Conservation (phyloP, 2,797 vertebrate genomes). For the Syndactyla subalaris region DNA sequence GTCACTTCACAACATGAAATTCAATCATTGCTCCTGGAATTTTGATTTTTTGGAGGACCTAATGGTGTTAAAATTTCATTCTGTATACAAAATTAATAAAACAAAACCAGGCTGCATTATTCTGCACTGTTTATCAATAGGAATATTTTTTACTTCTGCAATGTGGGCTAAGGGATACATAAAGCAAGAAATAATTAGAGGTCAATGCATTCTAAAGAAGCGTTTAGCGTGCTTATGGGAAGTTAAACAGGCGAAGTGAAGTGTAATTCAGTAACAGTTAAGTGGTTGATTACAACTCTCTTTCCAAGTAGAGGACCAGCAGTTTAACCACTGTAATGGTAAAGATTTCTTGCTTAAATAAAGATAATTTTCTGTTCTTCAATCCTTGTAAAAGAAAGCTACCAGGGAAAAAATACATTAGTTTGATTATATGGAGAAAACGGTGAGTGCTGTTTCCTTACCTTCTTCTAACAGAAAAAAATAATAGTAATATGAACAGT, state of each 20-base stretch:
- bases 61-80: not conserved
- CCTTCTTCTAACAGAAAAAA: not conserved
- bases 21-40: not conserved
- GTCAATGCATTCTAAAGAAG: conserved; percentile 56
- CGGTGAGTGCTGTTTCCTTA: not conserved
- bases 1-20: not conserved
- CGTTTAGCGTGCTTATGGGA: conserved; percentile 56
- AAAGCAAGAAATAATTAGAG: conserved; percentile 60
- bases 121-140: not conserved
- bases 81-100: not conserved
- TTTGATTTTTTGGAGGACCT: not conserved
- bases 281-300: conserved; percentile 42
- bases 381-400: not conserved
- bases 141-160: conserved; percentile 1
- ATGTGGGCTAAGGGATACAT: conserved; percentile 60
- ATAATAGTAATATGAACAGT: not conserved
- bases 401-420: not conserved
- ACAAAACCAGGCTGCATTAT: not conserved
- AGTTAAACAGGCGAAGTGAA: conserved; percentile 43
- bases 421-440: not conserved
- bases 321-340: not conserved
- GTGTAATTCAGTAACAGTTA: conserved; percentile 40
- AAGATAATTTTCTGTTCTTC: not conserved
- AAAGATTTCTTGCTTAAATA: not conserved
- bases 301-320: not conserved